Conservation (phyloP, 2,888 invertebrate genomes). For the Cephus sareptanus region DNA sequence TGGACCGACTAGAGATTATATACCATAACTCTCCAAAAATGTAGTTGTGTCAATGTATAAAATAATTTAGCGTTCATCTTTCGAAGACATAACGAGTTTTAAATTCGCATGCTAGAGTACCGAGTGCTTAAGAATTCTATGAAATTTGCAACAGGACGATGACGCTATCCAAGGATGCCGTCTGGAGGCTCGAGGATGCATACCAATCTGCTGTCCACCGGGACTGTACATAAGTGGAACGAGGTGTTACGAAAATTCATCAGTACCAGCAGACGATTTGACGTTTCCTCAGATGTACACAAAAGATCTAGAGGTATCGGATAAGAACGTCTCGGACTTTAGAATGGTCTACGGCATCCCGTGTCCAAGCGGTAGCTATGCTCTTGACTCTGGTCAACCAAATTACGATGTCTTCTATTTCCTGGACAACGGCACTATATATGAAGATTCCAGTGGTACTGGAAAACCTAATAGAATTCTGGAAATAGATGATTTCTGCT, state of each 20-base stretch:
- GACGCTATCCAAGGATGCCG: neutral
- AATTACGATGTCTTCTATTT: conserved; percentile 40
- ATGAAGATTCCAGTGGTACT: neutral
- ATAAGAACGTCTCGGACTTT: conserved; percentile 26
- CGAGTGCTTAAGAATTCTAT: neutral
- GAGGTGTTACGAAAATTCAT: conserved; percentile 22
- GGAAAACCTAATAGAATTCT: conserved; percentile 24
- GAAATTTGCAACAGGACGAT: neutral
- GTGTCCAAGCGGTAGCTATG: conserved; percentile 35
- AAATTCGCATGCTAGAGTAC: neutral
- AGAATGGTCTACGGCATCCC: conserved; percentile 33
- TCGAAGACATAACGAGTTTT: neutral
- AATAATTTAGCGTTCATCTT: neutral
- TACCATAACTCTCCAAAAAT: no score
- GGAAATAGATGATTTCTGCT: conserved; percentile 37
- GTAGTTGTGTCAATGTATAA: neutral
- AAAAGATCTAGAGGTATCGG: conserved; percentile 23
- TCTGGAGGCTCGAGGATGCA: conserved; percentile 1
- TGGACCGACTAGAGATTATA: no score
- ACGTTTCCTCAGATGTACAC: conserved; percentile 29
- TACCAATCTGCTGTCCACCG: conserved; percentile 44
- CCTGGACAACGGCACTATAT: conserved; percentile 42
- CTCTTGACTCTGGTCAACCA: conserved; percentile 26
- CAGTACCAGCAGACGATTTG: conserved; percentile 17
- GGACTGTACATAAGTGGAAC: conserved; percentile 30